phyloP scores from a whole-genome alignment of 2,113 vertebrate genomes.

The Corvus cornix region DNA sequence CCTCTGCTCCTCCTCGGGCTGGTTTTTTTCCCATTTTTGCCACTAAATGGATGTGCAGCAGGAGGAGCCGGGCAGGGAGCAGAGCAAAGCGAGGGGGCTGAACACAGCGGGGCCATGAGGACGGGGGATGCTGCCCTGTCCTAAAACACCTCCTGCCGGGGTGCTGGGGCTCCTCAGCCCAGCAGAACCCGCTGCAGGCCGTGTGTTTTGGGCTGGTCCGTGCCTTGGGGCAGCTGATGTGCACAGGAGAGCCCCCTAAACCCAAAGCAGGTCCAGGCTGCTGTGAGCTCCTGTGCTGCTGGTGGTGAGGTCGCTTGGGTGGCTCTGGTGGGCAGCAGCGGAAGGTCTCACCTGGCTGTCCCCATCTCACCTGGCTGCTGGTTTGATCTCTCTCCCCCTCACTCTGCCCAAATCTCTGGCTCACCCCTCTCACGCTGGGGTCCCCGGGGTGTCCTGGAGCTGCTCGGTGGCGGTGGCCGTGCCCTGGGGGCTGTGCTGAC shows the following conservation, averaged over 20 bases:
- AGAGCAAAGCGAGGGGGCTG: background rate
- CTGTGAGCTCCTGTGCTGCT: background rate
- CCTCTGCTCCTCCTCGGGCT: background rate
- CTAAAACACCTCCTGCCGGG: background rate
- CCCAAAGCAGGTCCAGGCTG: background rate
- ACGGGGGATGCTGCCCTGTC: background rate
- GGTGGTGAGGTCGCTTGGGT: background rate
- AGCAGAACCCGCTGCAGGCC: background rate
- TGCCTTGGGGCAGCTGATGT: accelerated
- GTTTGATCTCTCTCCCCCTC: background rate
- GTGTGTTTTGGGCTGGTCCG: background rate
- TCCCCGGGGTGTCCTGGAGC: background rate
- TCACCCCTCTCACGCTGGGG: background rate
- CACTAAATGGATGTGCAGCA: background rate
- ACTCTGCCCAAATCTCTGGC: background rate
- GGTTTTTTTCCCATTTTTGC: background rate
- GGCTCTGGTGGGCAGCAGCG: background rate
- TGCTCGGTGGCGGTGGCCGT: background rate
- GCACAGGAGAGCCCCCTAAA: background rate
- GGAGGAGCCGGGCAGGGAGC: background rate
- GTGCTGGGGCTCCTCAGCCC: background rate
- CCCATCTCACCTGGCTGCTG: constrained; percentile 21
- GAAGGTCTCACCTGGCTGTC: background rate
- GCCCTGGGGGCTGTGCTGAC: background rate
- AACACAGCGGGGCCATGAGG: accelerated